Base-by-base conservation (phyloP, 1,140 invertebrate genomes). In the Calosoma granatense region DNA sequence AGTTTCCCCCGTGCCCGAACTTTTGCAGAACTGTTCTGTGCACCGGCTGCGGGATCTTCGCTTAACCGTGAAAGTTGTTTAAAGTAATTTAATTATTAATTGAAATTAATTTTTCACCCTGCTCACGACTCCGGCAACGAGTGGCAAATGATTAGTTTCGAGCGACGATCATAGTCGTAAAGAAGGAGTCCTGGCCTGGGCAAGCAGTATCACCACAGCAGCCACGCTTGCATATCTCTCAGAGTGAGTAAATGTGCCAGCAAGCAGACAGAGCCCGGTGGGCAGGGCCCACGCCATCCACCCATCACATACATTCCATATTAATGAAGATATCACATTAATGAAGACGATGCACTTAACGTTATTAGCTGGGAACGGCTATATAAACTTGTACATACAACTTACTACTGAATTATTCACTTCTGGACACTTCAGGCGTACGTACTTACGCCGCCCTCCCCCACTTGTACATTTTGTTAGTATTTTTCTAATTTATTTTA, bases 61-160 rank as follows among this genome's bases (percentile, higher is more conserved):
- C 26, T 30, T 30, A 30, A 6, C 14, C 14, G 26, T 9, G 41
- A 47, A 47, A 47, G 9, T 47, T 47, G 41, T 47, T 47, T 47
- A 47, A 47, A 47, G 9, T 47, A 17, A 47, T 9, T 47, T 47
- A 47, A 47, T 47, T 47, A 47, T 47, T 47, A 47, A 47, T 47
- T 47, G 17, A 6, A 47, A 47, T 47, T 47, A 47, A 47, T 47
- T 47, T 47, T 47, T 47, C 41, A 47, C 41, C 17, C n/a, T n/a
- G 26, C 26, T 9, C 26, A 36, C 6, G n/a, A n/a, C 26, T 17
- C 6, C 15, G 4, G 41, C 26, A 30, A 14, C 26, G 26, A 4
- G 4, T 6, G 14, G 26, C 41, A 47, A n/a, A 36, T 47, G 41
- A 47, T 47, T 47, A 47, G 41, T 47, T 12, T 17, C 41, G 17